Conservation (phyloP, 1,140 invertebrate genomes). For the Saxidomus purpurata region DNA sequence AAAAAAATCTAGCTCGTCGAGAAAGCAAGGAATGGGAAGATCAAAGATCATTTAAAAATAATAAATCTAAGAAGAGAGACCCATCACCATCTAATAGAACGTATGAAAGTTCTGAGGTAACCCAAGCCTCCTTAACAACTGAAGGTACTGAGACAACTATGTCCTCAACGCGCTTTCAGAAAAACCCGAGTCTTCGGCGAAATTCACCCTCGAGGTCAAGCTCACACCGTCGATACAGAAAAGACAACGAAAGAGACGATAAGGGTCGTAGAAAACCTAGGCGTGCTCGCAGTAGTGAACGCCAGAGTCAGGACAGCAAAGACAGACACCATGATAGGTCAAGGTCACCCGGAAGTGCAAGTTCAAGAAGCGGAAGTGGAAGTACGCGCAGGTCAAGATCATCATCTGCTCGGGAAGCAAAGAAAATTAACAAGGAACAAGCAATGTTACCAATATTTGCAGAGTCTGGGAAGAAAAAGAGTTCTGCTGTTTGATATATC, state of each 20-base stretch:
- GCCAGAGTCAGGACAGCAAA: neutral
- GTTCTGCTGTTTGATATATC: conserved; percentile 57
- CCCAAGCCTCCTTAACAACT: conserved; percentile 28
- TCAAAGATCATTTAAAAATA: conserved; percentile 11
- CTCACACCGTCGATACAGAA: conserved; percentile 55
- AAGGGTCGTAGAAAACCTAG: conserved; percentile 56
- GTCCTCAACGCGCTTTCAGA: conserved; percentile 38
- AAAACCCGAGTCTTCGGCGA: conserved; percentile 63
- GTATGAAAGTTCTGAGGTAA: conserved; percentile 61
- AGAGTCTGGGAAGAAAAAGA: conserved; percentile 45
- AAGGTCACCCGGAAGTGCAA: conserved; percentile 43
- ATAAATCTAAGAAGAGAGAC: conserved; percentile 44
- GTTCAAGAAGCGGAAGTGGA: conserved; percentile 47
- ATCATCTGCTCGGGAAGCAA: conserved; percentile 16
- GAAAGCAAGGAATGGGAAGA: conserved; percentile 42
- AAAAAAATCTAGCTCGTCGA: conserved; percentile 26
- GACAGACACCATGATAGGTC: conserved; percentile 37
- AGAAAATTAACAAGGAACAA: conserved; percentile 47
- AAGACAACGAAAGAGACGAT: conserved; percentile 54
- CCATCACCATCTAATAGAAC: conserved; percentile 51
- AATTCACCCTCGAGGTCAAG: conserved; percentile 58
- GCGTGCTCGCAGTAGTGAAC: conserved; percentile 44
- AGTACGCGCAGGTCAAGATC: conserved; percentile 39
- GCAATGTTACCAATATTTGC: conserved; percentile 55
- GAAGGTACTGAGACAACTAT: conserved; percentile 48